Evolutionary conservation across 1,140 invertebrate genomes (phyloP).

Genomic region (Euwallacea similis): DNA sequence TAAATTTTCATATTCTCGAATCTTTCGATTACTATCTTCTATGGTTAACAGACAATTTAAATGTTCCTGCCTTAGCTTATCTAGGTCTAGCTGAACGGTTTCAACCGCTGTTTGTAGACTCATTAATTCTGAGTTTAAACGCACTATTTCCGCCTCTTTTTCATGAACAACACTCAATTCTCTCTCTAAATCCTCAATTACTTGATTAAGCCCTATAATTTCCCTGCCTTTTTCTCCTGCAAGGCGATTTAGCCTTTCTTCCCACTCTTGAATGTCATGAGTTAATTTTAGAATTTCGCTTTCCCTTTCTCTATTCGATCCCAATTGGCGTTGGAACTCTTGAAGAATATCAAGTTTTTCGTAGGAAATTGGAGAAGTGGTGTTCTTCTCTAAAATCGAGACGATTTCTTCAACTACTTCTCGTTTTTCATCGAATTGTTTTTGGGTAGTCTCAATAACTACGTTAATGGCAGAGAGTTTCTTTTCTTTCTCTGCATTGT

Average conservation of each 20-base stretch:
- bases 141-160: slow-evolving; percentile 56
- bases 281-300: slow-evolving; percentile 25
- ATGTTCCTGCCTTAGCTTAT: slow-evolving; percentile 26
- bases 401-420: slow-evolving; percentile 42
- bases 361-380: slow-evolving; percentile 33
- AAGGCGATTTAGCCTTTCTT: slow-evolving; percentile 18
- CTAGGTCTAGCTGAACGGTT: slow-evolving; percentile 14
- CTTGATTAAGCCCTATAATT: slow-evolving; percentile 33
- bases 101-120: slow-evolving; percentile 8
- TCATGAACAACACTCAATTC: slow-evolving; percentile 51
- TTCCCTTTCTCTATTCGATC: slow-evolving; percentile 20
- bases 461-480: slow-evolving; percentile 40
- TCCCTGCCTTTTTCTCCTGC: slow-evolving; percentile 30
- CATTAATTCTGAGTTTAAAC: slow-evolving; percentile 12
- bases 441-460: slow-evolving; percentile 41
- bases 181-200: slow-evolving; percentile 38
- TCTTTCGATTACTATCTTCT: slow-evolving; percentile 29
- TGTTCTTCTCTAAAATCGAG: slow-evolving; percentile 36
- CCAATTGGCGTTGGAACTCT: slow-evolving; percentile 40
- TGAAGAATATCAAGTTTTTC: slow-evolving; percentile 40
- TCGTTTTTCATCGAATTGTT: slow-evolving; percentile 44
- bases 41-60: slow-evolving; percentile 8
- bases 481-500: slow-evolving; percentile 36
- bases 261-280: slow-evolving; percentile 19
- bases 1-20: slow-evolving; percentile 24